Evolutionary conservation across 1,140 invertebrate genomes (phyloP).

Genomic region (Teleopsis dalmanni): DNA sequence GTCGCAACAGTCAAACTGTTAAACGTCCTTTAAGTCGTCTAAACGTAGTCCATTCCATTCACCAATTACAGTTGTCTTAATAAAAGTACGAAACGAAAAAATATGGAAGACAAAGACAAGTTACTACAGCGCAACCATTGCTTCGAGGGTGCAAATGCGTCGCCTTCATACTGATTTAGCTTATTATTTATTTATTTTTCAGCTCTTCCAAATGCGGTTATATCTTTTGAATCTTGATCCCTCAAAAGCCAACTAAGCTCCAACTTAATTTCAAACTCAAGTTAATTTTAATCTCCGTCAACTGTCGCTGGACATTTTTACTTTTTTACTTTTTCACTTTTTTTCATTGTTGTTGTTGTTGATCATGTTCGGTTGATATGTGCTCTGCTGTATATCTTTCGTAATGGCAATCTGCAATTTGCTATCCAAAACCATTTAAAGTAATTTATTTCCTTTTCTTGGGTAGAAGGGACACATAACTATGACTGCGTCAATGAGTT

Average conservation of each 20-base stretch:
- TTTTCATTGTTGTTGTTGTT: slow-evolving; percentile 15
- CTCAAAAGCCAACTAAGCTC: no score
- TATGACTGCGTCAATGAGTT: slow-evolving; percentile 5
- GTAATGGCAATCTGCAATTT: slow-evolving; percentile 9
- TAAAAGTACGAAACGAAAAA: no score
- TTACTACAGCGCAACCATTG: no score
- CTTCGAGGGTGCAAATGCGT: slow-evolving; percentile 5
- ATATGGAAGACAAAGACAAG: no score
- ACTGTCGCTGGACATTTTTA: slow-evolving; percentile 9
- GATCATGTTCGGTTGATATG: slow-evolving; percentile 17
- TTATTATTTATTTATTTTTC: neutral
- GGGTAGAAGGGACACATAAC: neutral
- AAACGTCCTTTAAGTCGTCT: no score
- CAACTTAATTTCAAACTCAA: no score
- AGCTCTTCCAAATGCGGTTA: no score
- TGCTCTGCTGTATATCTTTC: slow-evolving; percentile 16
- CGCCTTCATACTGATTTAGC: neutral
- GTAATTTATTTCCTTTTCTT: slow-evolving; percentile 10
- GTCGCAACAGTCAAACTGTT: no score
- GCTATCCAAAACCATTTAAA: slow-evolving; percentile 13
- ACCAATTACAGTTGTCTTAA: no score
- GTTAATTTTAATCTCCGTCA: slow-evolving; percentile 9
- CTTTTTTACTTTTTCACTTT: slow-evolving; percentile 35
- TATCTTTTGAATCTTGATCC: no score
- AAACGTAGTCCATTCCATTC: no score